Conservation (phyloP, 2,797 vertebrate genomes). For the Lacerta agilis region DNA sequence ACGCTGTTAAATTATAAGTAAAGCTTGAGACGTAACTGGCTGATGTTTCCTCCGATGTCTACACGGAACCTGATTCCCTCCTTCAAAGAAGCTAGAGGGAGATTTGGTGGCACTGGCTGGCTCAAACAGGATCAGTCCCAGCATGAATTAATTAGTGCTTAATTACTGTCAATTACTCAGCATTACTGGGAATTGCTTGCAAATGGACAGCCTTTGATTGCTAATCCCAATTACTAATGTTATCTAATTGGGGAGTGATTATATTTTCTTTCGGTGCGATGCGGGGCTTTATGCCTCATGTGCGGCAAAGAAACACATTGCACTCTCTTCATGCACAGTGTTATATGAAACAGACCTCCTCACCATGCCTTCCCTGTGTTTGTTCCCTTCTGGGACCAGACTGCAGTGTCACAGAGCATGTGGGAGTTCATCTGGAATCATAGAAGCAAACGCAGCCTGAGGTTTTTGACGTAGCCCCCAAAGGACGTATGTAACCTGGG, state of each 20-base stretch:
- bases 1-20: constrained; percentile 21
- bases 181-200: constrained; percentile 58
- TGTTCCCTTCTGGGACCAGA: background rate
- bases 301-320: background rate
- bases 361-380: background rate
- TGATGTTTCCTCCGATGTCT: constrained; percentile 15
- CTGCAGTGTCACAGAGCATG: background rate
- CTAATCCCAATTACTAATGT: constrained; percentile 52
- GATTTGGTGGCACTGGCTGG: constrained; percentile 24
- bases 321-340: background rate
- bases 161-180: constrained; percentile 66
- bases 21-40: constrained; percentile 4
- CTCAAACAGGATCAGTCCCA: constrained; percentile 58
- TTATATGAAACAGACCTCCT: background rate
- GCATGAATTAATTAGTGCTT: constrained; percentile 59
- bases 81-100: constrained; percentile 41
- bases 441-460: background rate
- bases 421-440: background rate
- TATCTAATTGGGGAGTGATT: constrained; percentile 53
- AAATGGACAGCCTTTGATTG: constrained; percentile 58
- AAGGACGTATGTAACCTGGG: background rate
- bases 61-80: constrained; percentile 15
- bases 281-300: background rate
- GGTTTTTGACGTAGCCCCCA: background rate
- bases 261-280: background rate